A percentile compares a stretch with the other conserved stretches of the same genome.
Evolutionary conservation across 2,888 invertebrate genomes (phyloP).

Genomic region (Hydraecia micacea): DNA sequence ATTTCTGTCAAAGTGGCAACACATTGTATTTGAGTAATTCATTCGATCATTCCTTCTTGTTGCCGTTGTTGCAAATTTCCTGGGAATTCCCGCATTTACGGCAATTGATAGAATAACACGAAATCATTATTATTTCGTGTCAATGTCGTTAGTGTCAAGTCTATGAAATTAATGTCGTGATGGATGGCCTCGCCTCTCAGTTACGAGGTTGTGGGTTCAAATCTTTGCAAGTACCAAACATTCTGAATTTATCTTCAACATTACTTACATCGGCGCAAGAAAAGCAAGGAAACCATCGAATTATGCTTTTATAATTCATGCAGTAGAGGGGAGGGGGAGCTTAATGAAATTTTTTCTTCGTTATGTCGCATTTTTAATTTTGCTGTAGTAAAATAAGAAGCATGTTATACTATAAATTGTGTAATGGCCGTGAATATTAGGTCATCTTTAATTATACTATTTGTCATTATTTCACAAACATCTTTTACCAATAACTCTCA

Average conservation of each 20-base stretch:
- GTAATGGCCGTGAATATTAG: too few species aligned
- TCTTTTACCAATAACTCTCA: neutral
- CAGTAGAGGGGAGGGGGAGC: too few species aligned
- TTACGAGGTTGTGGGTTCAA: too few species aligned
- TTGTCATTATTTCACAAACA: too few species aligned
- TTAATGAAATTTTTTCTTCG: too few species aligned
- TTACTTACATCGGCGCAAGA: neutral
- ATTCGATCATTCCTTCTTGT: neutral
- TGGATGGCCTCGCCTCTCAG: too few species aligned
- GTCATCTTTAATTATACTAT: too few species aligned
- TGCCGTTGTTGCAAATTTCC: neutral
- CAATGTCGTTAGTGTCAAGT: neutral
- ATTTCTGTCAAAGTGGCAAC: neutral
- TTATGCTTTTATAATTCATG: too few species aligned
- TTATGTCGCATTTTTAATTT: too few species aligned
- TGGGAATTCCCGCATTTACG: slow-evolving; percentile 7
- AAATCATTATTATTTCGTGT: neutral
- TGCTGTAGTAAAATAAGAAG: too few species aligned
- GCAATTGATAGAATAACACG: neutral
- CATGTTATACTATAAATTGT: too few species aligned
- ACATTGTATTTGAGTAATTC: neutral
- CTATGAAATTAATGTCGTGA: neutral
- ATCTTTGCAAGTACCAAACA: too few species aligned
- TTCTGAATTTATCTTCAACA: neutral
- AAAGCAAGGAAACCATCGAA: neutral